phyloP scores from a whole-genome alignment of 2,113 vertebrate species.

The Syrrhaptes paradoxus region DNA sequence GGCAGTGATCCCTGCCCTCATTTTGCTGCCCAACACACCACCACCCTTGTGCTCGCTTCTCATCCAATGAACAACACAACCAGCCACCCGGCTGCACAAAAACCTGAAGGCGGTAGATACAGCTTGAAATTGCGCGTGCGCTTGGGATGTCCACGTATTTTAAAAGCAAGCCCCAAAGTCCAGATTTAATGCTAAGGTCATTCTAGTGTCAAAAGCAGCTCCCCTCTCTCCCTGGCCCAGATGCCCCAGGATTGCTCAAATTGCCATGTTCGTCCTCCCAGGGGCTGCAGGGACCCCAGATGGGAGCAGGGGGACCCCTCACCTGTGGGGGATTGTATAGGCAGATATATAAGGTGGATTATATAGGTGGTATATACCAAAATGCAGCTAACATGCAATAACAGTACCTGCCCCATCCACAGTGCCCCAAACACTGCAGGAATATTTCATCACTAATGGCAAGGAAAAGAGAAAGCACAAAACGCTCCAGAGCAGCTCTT shows the following conservation, averaged over 20 bases:
- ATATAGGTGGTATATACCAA: neutral
- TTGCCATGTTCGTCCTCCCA: neutral
- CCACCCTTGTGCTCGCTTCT: neutral
- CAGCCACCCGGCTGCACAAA: neutral
- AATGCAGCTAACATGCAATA: accelerated
- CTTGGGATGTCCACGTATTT: neutral
- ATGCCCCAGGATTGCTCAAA: neutral
- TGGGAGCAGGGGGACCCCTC: neutral
- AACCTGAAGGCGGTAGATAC: accelerated
- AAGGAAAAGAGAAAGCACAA: neutral
- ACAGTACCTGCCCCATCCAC: neutral
- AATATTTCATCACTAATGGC: neutral
- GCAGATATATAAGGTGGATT: neutral
- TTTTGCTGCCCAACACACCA: neutral
- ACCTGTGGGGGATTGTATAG: neutral
- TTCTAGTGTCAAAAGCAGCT: neutral
- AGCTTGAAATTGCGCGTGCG: accelerated
- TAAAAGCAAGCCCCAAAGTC: neutral
- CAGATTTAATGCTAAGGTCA: neutral
- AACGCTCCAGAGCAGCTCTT: neutral
- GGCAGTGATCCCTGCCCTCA: neutral
- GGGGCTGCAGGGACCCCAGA: neutral
- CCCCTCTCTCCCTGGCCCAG: too few species aligned
- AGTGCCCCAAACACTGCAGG: neutral
- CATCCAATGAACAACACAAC: neutral